Evolutionary conservation across 2,888 invertebrate species (phyloP).

Genomic region (Cerceris rybyensis): DNA sequence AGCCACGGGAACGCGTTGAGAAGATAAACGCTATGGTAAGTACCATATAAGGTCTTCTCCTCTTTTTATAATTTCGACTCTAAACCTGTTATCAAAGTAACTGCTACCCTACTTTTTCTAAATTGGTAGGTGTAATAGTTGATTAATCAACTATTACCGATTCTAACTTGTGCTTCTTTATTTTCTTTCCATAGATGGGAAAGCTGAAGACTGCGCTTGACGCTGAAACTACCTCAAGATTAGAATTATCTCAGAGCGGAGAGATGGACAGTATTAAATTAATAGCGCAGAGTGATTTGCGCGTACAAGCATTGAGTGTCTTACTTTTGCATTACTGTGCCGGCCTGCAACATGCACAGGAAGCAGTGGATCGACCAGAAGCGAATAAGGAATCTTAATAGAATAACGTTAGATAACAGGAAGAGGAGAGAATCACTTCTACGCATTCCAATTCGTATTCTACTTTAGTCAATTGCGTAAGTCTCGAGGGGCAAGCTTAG

Average conservation of each 20-base stretch:
- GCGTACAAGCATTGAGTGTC: slow-evolving; percentile 94
- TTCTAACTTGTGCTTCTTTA: too few species aligned
- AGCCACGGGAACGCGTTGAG: slow-evolving; percentile 87
- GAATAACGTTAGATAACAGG: slow-evolving; percentile 5
- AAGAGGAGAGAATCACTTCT: slow-evolving; percentile 1
- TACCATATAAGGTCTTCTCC: not conserved
- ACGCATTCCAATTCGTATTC: slow-evolving; percentile 21
- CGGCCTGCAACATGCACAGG: slow-evolving; percentile 92
- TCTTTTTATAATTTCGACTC: not conserved
- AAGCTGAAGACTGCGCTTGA: slow-evolving; percentile 90
- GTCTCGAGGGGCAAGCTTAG: slow-evolving; percentile 1
- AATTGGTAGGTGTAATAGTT: too few species aligned
- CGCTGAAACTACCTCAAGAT: slow-evolving; percentile 85
- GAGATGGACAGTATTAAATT: slow-evolving; percentile 74
- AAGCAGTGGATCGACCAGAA: slow-evolving; percentile 69
- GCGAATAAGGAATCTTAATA: slow-evolving; percentile 49
- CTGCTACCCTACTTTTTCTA: too few species aligned
- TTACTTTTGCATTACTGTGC: slow-evolving; percentile 97
- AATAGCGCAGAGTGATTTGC: slow-evolving; percentile 88
- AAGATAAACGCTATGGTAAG: slow-evolving; percentile 94
- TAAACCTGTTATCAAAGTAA: too few species aligned
- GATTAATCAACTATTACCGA: too few species aligned
- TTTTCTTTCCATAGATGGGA: slow-evolving; percentile 84
- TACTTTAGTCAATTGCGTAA: slow-evolving; percentile 59
- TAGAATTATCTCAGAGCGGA: slow-evolving; percentile 75